Conservation (phyloP, 2,797 vertebrate species). For the Hemibagrus guttatus region DNA sequence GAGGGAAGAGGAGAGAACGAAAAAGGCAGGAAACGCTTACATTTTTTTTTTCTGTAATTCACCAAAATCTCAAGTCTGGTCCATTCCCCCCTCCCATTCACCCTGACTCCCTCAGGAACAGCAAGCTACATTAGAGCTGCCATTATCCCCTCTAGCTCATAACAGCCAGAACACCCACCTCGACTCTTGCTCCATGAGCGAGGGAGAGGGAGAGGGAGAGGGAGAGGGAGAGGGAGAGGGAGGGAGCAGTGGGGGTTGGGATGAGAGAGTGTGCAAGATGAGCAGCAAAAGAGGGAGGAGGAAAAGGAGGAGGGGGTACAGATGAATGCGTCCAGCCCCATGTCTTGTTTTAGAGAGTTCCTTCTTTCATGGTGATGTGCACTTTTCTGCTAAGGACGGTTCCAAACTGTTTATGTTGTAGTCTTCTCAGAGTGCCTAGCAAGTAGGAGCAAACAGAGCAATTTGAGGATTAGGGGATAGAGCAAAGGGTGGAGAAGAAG, state of each 20-base stretch:
- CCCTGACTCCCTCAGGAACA: conserved; percentile 79
- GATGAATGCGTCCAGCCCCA: conserved; percentile 28
- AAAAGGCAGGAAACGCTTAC: conserved; percentile 57
- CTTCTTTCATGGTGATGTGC: conserved; percentile 31
- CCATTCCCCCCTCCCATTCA: conserved; percentile 44
- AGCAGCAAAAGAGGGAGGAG: conserved; percentile 63
- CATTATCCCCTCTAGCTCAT: conserved; percentile 88
- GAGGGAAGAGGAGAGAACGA: conserved; percentile 48
- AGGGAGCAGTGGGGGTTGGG: conserved; percentile 54
- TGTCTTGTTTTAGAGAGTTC: conserved; percentile 25
- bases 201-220: conserved; percentile 28
- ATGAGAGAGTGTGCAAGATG: conserved; percentile 60
- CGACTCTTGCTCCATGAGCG: conserved; percentile 68
- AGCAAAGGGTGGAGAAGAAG: conserved; percentile 6
- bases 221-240: conserved; percentile 29
- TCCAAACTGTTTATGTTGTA: conserved; percentile 28
- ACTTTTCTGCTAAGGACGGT: conserved; percentile 22
- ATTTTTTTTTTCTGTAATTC: conserved; percentile 66
- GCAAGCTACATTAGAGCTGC: conserved; percentile 83
- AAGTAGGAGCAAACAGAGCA: conserved; percentile 10
- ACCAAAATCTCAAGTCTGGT: conserved; percentile 61
- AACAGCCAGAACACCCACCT: conserved; percentile 90
- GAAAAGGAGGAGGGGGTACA: conserved; percentile 53
- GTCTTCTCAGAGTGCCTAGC: neutral
- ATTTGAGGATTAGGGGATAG: neutral